phyloP scores from a whole-genome alignment of 2,888 invertebrate species.

The Caenorhabditis afra region DNA sequence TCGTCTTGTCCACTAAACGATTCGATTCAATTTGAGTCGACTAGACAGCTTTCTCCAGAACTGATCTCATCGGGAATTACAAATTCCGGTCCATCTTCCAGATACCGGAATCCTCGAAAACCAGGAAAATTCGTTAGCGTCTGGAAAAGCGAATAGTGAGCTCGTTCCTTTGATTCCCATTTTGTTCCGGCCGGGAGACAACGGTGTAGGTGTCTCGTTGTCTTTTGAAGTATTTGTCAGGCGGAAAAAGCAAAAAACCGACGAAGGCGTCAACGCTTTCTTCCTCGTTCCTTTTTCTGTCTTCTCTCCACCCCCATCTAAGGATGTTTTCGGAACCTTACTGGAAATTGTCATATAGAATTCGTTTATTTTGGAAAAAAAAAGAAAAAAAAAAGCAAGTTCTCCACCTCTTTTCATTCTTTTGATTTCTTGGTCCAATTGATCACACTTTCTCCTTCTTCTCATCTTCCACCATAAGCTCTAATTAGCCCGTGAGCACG shows the following conservation, averaged over 20 bases:
- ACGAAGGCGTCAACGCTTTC: constrained; percentile 24
- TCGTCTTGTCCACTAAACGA: no score
- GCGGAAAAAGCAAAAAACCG: constrained; percentile 9
- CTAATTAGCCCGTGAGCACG: constrained; percentile 13
- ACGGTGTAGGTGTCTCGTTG: constrained; percentile 33
- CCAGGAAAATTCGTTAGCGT: no score
- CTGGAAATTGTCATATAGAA: constrained; percentile 30
- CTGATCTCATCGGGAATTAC: no score
- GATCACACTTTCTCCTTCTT: neutral
- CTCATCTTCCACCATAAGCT: neutral
- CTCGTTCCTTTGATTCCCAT: neutral
- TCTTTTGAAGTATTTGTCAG: constrained; percentile 46
- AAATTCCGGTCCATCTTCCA: no score
- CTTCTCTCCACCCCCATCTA: no score
- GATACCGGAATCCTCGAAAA: no score
- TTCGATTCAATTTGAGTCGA: no score
- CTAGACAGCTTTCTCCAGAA: no score
- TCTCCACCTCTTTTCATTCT: no score
- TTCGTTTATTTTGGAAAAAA: neutral
- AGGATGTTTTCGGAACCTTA: constrained; percentile 44
- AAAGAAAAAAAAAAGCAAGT: no score
- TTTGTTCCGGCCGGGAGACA: constrained; percentile 4
- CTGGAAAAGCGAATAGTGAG: neutral
- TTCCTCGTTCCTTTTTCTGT: constrained; percentile 16
- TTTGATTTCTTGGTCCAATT: neutral